These are phyloP conservation scores for Ciconia nigra DNA, from an alignment of 2,797 vertebrate genomes.

Conservation along the genomic window DNA sequence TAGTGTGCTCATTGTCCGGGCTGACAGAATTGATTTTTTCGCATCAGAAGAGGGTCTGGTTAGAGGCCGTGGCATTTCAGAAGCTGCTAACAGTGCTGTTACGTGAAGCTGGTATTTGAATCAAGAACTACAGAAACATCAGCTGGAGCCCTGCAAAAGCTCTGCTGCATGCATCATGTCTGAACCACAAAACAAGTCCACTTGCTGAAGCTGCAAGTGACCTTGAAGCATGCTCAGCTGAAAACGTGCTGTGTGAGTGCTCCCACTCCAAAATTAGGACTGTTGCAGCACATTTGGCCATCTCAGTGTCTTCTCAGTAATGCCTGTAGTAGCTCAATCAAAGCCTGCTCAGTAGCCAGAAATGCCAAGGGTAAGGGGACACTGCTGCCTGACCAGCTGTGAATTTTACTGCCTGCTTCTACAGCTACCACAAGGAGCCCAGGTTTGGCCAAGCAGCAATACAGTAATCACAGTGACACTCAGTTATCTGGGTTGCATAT, in stretches of 20 bases:
- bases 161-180: background rate
- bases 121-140: background rate
- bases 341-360: background rate
- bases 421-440: background rate
- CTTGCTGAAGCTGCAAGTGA: background rate
- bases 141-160: background rate
- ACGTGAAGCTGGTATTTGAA: background rate
- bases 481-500: background rate
- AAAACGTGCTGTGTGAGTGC: fast-evolving
- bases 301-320: background rate
- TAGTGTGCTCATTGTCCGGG: fast-evolving
- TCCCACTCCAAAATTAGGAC: background rate
- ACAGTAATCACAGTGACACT: background rate
- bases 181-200: background rate
- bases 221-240: background rate
- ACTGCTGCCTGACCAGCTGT: background rate
- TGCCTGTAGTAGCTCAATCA: background rate
- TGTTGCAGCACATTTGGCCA: background rate
- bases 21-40: background rate
- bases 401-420: background rate
- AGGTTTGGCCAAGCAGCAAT: background rate
- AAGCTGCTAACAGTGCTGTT: background rate
- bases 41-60: background rate
- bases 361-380: background rate
- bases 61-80: background rate